Evolutionary conservation across 2,797 vertebrate species (phyloP).

Genomic region (Acrocephalus scirpaceus): DNA sequence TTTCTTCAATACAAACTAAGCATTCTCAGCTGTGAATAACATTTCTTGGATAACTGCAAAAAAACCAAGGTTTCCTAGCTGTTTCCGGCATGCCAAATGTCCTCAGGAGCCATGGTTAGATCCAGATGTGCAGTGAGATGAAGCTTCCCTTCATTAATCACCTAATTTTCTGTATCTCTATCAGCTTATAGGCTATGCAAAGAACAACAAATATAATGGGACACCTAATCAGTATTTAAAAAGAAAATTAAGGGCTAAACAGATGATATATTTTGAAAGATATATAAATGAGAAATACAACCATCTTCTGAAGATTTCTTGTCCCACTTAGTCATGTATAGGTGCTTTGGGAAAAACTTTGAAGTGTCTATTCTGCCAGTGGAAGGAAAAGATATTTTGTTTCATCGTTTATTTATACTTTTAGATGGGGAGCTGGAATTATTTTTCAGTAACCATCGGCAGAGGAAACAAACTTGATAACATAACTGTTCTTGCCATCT

Average conservation of each 20-base stretch:
- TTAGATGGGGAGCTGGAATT: slow-evolving; percentile 5
- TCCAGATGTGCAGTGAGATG: not conserved
- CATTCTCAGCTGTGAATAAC: not conserved
- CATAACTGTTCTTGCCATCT: slow-evolving; percentile 52
- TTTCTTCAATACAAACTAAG: not conserved
- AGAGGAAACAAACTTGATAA: slow-evolving; percentile 29
- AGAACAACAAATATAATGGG: not conserved
- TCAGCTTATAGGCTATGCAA: not conserved
- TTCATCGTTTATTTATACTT: slow-evolving; percentile 15
- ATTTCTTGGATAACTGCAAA: not conserved
- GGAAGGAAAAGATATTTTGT: not conserved
- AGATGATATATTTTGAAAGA: not conserved
- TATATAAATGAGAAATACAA: not conserved
- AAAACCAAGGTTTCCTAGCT: not conserved
- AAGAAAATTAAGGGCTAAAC: not conserved
- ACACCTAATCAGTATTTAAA: not conserved
- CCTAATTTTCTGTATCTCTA: not conserved
- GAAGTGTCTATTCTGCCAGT: not conserved
- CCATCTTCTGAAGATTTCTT: not conserved
- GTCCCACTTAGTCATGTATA: not conserved
- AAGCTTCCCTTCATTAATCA: not conserved
- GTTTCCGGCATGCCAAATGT: not conserved
- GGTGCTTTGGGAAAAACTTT: not conserved
- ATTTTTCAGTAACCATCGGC: slow-evolving; percentile 11
- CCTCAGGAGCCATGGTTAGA: not conserved